A percentile compares a stretch with the other conserved stretches of the same genome.
Evolutionary conservation across 2,113 vertebrate species (phyloP).

Genomic region (Pterocles burchelli): DNA sequence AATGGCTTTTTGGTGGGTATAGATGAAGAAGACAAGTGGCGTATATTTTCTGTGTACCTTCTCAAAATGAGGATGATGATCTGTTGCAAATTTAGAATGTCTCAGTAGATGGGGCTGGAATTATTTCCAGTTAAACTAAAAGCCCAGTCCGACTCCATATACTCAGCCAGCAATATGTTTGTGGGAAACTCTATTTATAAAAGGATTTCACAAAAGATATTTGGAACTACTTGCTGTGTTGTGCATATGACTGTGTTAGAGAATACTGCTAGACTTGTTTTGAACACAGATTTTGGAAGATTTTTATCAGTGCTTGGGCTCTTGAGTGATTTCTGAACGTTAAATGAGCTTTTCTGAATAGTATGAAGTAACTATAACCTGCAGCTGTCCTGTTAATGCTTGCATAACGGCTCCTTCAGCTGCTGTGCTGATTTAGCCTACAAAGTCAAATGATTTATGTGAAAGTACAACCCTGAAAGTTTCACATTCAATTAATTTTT

Average conservation of each 20-base stretch:
- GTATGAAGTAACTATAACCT: neutral
- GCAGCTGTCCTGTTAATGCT: neutral
- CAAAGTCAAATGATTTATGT: neutral
- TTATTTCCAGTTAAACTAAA: neutral
- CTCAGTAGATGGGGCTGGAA: conserved; percentile 6
- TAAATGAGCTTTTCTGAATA: neutral
- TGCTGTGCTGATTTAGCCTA: neutral
- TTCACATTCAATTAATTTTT: neutral
- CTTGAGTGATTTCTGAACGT: neutral
- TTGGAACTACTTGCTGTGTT: neutral
- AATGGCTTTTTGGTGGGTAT: neutral
- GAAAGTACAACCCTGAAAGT: neutral
- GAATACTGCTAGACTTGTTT: neutral
- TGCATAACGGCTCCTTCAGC: neutral
- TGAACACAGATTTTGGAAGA: neutral
- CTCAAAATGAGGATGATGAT: neutral
- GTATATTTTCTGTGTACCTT: neutral
- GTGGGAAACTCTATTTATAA: neutral
- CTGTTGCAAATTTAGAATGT: neutral
- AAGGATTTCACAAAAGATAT: neutral
- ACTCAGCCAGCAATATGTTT: neutral
- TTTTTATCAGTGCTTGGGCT: neutral
- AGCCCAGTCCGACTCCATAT: neutral
- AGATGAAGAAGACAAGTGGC: neutral
- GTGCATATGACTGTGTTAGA: neutral